These are phyloP conservation scores for Betta splendens DNA, from an alignment of 2,797 vertebrate genomes.

Conservation along the genomic window DNA sequence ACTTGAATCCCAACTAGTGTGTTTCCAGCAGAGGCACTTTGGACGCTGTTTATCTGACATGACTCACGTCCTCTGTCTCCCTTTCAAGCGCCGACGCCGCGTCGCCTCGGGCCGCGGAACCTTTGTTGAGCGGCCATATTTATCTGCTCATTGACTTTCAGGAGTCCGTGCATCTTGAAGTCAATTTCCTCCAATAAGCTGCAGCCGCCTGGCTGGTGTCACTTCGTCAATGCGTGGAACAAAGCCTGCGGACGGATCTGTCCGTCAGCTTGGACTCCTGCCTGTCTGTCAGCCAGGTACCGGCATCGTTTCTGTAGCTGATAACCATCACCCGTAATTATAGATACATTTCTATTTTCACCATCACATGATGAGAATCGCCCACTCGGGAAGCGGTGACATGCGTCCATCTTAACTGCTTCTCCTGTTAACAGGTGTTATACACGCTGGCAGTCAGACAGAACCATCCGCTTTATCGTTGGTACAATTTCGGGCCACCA, in stretches of 20 bases:
- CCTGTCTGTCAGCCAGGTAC: too few relatives aligned
- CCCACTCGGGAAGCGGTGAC: too few relatives aligned
- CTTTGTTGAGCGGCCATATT: slow-evolving; percentile 25
- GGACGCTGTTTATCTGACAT: slow-evolving; percentile 28
- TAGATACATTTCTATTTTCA: too few relatives aligned
- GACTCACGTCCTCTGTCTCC: slow-evolving; percentile 27
- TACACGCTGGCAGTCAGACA: too few relatives aligned
- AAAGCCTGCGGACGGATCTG: slow-evolving; percentile 4
- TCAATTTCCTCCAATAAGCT: slow-evolving; percentile 53
- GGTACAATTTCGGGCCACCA: too few relatives aligned
- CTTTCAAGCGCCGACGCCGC: slow-evolving; percentile 11
- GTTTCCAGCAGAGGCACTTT: slow-evolving; percentile 41
- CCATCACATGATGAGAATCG: too few relatives aligned
- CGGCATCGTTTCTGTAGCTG: too few relatives aligned
- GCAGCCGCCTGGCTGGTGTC: background rate
- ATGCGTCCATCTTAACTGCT: too few relatives aligned
- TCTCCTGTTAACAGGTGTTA: too few relatives aligned
- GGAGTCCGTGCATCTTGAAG: slow-evolving; percentile 16
- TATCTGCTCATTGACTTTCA: slow-evolving; percentile 36
- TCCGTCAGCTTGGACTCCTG: slow-evolving; percentile 10
- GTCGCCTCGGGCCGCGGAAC: slow-evolving; percentile 6
- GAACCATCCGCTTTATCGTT: too few relatives aligned
- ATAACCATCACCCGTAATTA: too few relatives aligned
- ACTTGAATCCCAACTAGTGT: slow-evolving; percentile 40
- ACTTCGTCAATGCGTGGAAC: slow-evolving; percentile 17